Base-by-base conservation (phyloP, 1,140 invertebrate genomes). In the Cydia amplana region DNA sequence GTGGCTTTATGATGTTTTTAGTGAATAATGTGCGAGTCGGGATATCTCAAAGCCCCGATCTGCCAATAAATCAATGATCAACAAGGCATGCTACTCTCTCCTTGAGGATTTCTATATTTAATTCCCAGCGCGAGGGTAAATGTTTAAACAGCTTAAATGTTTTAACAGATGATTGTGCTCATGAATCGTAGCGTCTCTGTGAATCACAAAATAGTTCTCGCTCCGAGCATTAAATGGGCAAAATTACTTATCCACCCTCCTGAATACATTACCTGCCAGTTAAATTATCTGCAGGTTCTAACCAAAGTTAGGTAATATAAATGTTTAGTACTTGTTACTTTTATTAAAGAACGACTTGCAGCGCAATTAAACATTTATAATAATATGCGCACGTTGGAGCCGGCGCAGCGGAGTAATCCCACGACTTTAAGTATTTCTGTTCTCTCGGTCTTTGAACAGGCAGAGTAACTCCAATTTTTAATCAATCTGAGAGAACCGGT, bases 61-160 rank as follows among this genome's bases (percentile, higher is more conserved):
- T 86, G 76, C 80, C 81, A 82, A 90, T 91, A 91, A 88, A 91
- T 89, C 86, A 87, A 83, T 83, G 82, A 87, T 85, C 81, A 77
- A 64, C 79, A 76, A 75, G 79, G 77, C 79, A 79, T 83, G 79
- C 73, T 70, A 36, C 32, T 70, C 32, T 40, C 32, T 40, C 55
- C 9, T 32, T 70, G 23, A 70, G 65, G 14, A 70, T 70, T 70
- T 70, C 65, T 36, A 70, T 70, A 40, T 70, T 70, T 70, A 36
- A 70, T 40, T 40, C 32, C 14, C 28, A 40, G 32, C 4, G 65
- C 65, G 28, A 40, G 36, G 65, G 65, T 70, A 36, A 70, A 70
- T 70, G 65, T 70, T 70, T 70, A 70, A 70, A 20, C 65, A 70
- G 65, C 65, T 70, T 70, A 70, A 70, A 70, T 70, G 65, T 70